Base-by-base conservation (phyloP, 53 echinoderm and acorn worm species). In the Hippasteria phrygiana region DNA sequence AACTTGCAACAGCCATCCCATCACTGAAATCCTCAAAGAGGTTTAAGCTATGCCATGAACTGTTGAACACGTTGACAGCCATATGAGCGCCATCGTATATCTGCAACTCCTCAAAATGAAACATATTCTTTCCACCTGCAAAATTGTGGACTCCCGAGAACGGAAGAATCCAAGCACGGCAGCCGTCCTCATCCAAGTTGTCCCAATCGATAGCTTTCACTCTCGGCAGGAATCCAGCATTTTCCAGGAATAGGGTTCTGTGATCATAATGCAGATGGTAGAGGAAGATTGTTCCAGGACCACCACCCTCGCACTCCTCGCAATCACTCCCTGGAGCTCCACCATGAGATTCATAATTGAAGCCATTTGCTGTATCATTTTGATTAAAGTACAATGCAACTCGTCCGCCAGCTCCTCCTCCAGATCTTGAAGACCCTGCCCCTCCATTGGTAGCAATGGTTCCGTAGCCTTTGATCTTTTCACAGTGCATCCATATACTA, bases 401-500 rank as follows among this genome's bases (percentile, higher is more conserved):
- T 20, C 96, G 81, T 55, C 96, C 96, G 24, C 93, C 96, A 2
- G 96, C 93, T 40, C 96, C 96, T 33, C 96, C 96, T 33, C 96
- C 96, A 20, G 94, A 92, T 38, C 80, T 37, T 28, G 84, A 53
- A 0, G 78, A 87, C 31, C 91, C 96, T 0, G 84, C 67, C 34
- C 96, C 96, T 29, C 96, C 96, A 80, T 96, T 96, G 50, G 93
- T 71, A n/a, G 89, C 71, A 12, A 96, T 96, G 0, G 89, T 73
- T 40, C 96, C 96, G 51, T 96, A 96, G 12, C 96, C 96, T 85
- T 92, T 96, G 62, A 96, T 96, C 36, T 69, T 85, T 33, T 91
- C 79, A 50, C 93, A 92, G 76, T 96, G 93, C 96, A 96, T 96
- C 96, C 96, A 96, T n/a, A 96, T 96, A 48, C 96, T 96, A 33